phyloP scores from a whole-genome alignment of 2,113 vertebrate genomes.

The Chlamydotis undulata region DNA sequence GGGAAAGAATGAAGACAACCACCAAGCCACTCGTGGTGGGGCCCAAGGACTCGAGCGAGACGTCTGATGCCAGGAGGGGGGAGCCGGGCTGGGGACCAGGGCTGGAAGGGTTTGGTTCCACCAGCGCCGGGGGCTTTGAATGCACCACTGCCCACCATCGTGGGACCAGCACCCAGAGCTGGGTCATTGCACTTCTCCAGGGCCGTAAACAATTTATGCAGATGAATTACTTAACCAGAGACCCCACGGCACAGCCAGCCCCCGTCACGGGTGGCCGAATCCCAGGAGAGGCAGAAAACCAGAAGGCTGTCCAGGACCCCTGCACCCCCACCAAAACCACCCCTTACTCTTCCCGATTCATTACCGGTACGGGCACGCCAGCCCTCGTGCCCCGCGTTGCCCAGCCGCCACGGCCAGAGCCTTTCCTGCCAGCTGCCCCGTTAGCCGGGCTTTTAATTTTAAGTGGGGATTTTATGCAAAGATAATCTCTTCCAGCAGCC shows the following conservation, averaged over 20 bases:
- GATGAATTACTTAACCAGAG: not conserved
- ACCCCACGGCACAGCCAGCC: not conserved
- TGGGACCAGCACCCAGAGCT: not conserved
- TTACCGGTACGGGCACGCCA: not conserved
- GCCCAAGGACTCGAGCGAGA: not conserved
- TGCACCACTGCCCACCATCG: not conserved
- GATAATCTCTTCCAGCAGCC: not conserved
- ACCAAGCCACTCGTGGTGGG: not conserved
- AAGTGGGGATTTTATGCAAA: not conserved
- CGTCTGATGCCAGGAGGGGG: not conserved
- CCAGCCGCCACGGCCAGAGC: rapidly evolving
- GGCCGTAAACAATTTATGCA: not conserved
- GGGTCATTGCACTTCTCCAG: not conserved
- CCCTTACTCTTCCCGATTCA: not conserved
- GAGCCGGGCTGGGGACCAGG: not conserved
- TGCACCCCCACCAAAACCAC: not conserved
- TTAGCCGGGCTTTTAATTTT: not conserved
- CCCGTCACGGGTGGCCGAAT: not conserved
- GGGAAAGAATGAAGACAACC: not conserved
- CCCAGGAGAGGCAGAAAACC: rapidly evolving
- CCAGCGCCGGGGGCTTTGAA: rapidly evolving
- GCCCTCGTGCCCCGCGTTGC: rapidly evolving
- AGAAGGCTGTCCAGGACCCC: not conserved
- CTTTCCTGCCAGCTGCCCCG: not conserved
- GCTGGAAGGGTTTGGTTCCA: not conserved